A percentile compares a stretch with the other conserved stretches of the same genome.
These are phyloP conservation scores for Orientallactaga sibirica DNA, from an alignment of 2,797 vertebrate genomes.

Conservation along the genomic window DNA sequence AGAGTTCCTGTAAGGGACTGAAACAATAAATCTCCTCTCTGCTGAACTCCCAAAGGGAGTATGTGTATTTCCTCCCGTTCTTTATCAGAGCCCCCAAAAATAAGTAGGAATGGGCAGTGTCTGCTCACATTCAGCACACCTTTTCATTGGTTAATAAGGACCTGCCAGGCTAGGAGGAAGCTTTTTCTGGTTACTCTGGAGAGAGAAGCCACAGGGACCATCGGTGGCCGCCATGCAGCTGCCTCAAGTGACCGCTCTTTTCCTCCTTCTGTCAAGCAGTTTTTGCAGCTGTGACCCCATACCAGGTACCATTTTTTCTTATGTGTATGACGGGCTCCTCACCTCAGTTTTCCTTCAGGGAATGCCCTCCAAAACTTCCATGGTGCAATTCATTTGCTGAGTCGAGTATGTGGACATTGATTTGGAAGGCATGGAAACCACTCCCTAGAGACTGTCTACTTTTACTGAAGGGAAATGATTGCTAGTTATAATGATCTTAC, in stretches of 20 bases:
- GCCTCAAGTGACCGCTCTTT: conserved; percentile 81
- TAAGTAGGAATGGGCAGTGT: conserved; percentile 90
- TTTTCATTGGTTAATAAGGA: conserved; percentile 88
- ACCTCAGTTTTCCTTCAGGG: background rate
- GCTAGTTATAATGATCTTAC: background rate
- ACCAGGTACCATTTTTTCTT: conserved; percentile 80
- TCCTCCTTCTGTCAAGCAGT: conserved; percentile 79
- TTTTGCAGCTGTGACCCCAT: background rate
- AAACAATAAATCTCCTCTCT: conserved; percentile 91
- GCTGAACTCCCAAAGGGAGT: conserved; percentile 93
- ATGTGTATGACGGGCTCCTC: background rate
- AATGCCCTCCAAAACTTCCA: background rate
- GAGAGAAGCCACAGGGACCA: conserved; percentile 75
- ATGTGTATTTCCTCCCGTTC: conserved; percentile 93
- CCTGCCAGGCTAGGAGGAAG: conserved; percentile 77
- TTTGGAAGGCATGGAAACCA: background rate
- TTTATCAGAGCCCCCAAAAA: conserved; percentile 94
- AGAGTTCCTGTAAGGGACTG: conserved; percentile 91
- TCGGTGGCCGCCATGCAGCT: conserved; percentile 87
- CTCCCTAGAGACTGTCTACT: conserved; percentile 8
- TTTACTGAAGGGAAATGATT: background rate
- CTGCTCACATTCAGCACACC: conserved; percentile 86
- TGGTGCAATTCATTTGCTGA: background rate
- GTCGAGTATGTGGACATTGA: background rate
- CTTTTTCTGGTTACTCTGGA: conserved; percentile 75